A percentile compares a stretch with the other conserved stretches of the same genome.
Conservation (phyloP, 2,888 invertebrate genomes). For the Netelia virgata region DNA sequence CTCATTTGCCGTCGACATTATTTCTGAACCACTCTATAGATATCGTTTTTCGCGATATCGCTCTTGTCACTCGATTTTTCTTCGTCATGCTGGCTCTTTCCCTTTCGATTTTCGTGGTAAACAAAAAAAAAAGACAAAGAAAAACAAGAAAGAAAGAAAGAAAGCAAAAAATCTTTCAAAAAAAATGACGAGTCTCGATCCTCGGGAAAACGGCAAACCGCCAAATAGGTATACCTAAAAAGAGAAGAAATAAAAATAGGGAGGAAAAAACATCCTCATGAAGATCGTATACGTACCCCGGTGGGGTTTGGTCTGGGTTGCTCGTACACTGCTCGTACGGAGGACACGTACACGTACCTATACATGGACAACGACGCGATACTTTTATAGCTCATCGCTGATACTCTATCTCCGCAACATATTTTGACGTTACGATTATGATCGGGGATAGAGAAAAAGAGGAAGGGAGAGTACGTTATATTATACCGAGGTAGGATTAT, state of each 20-base stretch:
- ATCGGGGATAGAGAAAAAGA: conserved; percentile 6
- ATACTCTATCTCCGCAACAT: conserved; percentile 36
- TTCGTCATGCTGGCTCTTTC: not conserved
- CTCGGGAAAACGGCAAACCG: not conserved
- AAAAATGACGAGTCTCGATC: not conserved
- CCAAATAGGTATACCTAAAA: not conserved
- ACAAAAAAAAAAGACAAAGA: not conserved
- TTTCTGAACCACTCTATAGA: not conserved
- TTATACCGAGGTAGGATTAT: conserved; percentile 53
- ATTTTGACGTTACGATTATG: conserved; percentile 51
- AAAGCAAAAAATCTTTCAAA: not conserved
- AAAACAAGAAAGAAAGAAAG: not conserved
- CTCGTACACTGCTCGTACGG: too few species aligned
- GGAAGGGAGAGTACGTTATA: conserved; percentile 4
- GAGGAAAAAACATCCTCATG: not conserved
- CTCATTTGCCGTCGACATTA: conserved; percentile 16
- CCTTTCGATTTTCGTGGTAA: not conserved
- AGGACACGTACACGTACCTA: not conserved
- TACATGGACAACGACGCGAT: not conserved
- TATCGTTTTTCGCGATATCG: conserved; percentile 32
- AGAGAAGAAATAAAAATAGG: conserved; percentile 3
- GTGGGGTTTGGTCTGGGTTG: too few species aligned
- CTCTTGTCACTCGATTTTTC: conserved; percentile 28
- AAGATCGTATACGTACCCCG: not conserved
- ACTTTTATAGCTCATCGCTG: conserved; percentile 1